Percentiles rank a stretch among this genome's conserved stretches.
These are phyloP conservation scores for Trachelus troglodyta DNA, from an alignment of 2,888 invertebrate species.

Conservation along the genomic window DNA sequence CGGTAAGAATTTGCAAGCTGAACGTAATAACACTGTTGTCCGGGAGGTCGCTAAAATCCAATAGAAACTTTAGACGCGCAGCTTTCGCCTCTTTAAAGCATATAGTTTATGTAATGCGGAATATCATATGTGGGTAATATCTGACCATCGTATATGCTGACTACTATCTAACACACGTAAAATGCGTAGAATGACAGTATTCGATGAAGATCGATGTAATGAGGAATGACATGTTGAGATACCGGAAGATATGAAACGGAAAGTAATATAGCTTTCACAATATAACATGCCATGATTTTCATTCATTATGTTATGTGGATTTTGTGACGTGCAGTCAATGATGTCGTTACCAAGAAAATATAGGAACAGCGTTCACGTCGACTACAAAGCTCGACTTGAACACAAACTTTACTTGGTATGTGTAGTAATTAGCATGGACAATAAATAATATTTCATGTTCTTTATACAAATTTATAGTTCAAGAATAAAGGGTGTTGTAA, in stretches of 20 bases:
- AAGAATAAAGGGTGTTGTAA: neutral
- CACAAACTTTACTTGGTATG: slow-evolving; percentile 73
- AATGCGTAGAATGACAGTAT: too few species aligned
- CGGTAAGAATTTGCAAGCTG: neutral
- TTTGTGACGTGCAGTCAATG: slow-evolving; percentile 50
- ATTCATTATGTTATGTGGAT: slow-evolving; percentile 31
- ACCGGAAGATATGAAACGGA: neutral
- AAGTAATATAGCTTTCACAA: slow-evolving; percentile 9
- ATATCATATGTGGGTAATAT: too few species aligned
- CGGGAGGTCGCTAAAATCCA: neutral
- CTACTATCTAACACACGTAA: neutral
- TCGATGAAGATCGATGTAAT: neutral
- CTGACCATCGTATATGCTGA: too few species aligned
- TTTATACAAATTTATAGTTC: neutral
- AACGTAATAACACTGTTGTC: neutral
- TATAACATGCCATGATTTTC: slow-evolving; percentile 28
- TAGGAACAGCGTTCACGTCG: slow-evolving; percentile 61
- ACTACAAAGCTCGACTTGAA: slow-evolving; percentile 72
- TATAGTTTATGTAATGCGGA: neutral
- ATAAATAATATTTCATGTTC: neutral
- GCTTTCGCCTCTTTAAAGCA: neutral
- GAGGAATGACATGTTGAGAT: neutral
- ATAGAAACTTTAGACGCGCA: neutral
- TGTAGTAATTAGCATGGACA: slow-evolving; percentile 11
- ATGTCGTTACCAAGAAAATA: slow-evolving; percentile 59